A percentile compares a stretch with the other conserved stretches of the same genome.
These are phyloP conservation scores for Limenitis camilla DNA, from an alignment of 2,888 invertebrate genomes.

Conservation along the genomic window DNA sequence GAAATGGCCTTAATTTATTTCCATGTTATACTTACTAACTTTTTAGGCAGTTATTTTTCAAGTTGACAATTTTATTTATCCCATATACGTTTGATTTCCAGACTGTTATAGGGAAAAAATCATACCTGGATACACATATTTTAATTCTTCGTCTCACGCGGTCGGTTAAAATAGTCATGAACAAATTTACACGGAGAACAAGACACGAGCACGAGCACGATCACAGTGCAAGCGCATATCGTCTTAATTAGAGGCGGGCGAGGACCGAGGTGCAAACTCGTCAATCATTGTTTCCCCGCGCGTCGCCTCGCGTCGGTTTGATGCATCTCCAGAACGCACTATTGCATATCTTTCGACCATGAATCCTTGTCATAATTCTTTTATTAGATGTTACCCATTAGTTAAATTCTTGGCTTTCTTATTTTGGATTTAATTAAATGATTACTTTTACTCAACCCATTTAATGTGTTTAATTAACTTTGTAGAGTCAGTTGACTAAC, in stretches of 20 bases:
- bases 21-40: too few species aligned
- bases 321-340: conserved; percentile 53
- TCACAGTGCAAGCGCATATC: conserved; percentile 61
- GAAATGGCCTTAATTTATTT: too few species aligned
- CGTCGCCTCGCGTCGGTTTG: conserved; percentile 54
- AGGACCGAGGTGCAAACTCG: conserved; percentile 71
- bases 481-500: too few species aligned
- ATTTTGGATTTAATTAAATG: background rate
- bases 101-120: too few species aligned
- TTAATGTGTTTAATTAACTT: too few species aligned
- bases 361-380: conserved; percentile 41
- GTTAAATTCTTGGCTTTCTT: conserved; percentile 2
- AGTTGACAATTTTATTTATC: too few species aligned
- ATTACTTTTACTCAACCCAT: background rate
- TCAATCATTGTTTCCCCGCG: conserved; percentile 66
- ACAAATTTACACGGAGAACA: conserved; percentile 21
- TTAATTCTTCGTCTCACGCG: background rate
- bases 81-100: too few species aligned
- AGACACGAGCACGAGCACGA: background rate
- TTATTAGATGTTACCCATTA: conserved; percentile 18
- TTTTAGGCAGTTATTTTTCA: too few species aligned
- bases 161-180: too few species aligned
- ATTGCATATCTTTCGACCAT: conserved; percentile 50
- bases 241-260: conserved; percentile 69
- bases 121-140: background rate